Evolutionary conservation across 2,888 invertebrate species (phyloP).

Genomic region (Hetaerina titia): DNA sequence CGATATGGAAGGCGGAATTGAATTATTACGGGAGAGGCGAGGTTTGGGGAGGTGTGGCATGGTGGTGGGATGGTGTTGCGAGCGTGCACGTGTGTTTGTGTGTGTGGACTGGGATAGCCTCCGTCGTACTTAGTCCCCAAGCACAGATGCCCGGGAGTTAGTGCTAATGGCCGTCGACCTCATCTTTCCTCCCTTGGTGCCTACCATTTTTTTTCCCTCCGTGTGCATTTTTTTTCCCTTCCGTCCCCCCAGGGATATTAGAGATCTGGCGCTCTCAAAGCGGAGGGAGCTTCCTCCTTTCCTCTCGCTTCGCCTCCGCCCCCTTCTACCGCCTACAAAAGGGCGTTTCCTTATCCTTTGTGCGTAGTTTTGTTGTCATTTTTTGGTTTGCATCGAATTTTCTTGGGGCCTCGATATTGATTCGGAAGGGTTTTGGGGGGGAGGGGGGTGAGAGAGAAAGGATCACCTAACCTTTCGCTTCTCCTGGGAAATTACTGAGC

Average conservation of each 20-base stretch:
- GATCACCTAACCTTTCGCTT: neutral
- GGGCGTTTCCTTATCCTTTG: conserved; percentile 29
- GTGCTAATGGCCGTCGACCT: conserved; percentile 35
- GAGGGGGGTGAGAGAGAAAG: neutral
- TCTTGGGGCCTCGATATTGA: conserved; percentile 1
- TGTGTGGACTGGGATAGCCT: neutral
- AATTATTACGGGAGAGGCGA: neutral
- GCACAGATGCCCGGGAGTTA: conserved; percentile 16
- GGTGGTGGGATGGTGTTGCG: neutral
- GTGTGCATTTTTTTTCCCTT: neutral
- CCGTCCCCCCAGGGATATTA: conserved; percentile 11
- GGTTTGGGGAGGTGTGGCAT: neutral
- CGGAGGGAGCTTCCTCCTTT: neutral
- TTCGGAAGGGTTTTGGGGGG: neutral
- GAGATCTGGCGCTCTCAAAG: conserved; percentile 8
- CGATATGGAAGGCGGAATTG: conserved; percentile 48
- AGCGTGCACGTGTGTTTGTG: neutral
- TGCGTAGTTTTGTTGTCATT: conserved; percentile 24
- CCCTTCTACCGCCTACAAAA: neutral
- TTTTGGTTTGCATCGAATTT: conserved; percentile 32
- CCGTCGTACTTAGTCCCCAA: conserved; percentile 3
- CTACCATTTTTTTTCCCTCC: neutral
- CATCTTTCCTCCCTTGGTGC: conserved; percentile 34
- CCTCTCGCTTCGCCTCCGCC: neutral
- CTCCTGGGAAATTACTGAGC: conserved; percentile 14